These are phyloP conservation scores for Parnassius glacialis DNA, from an alignment of 2,888 invertebrate species.

Conservation along the genomic window DNA sequence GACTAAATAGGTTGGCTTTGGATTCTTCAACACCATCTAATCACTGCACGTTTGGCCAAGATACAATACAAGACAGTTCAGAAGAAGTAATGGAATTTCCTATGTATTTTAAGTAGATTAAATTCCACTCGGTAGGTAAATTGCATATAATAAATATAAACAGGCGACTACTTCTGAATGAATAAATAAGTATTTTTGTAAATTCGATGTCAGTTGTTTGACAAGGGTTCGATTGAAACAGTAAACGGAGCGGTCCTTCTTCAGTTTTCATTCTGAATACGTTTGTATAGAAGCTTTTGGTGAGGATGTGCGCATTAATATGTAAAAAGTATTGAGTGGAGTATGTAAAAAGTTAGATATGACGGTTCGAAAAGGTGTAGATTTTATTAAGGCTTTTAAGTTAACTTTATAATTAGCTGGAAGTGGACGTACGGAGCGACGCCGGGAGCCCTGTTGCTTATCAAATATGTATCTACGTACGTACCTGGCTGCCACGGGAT, in stretches of 20 bases:
- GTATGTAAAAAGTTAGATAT: conserved; percentile 13
- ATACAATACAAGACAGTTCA: background rate
- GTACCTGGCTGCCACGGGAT: conserved; percentile 69
- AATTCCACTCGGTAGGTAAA: conserved; percentile 25
- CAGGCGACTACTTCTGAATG: conserved; percentile 27
- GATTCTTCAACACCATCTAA: no score
- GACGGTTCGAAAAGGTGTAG: conserved; percentile 22
- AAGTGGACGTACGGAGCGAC: conserved; percentile 49
- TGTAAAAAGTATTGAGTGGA: conserved; percentile 21
- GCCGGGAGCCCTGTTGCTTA: conserved; percentile 65
- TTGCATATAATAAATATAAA: conserved; percentile 28
- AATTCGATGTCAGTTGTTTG: conserved; percentile 29
- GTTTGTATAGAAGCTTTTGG: conserved; percentile 25
- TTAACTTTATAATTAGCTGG: conserved; percentile 70
- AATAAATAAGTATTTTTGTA: conserved; percentile 29
- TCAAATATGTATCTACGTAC: conserved; percentile 80
- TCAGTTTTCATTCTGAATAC: conserved; percentile 24
- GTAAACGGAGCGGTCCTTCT: conserved; percentile 26
- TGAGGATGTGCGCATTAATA: conserved; percentile 22
- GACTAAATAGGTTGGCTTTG: no score
- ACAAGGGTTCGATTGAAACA: conserved; percentile 29
- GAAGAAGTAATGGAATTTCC: conserved; percentile 6
- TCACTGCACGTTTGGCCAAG: no score
- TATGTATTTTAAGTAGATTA: conserved; percentile 22
- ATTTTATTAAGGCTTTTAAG: conserved; percentile 54